A percentile compares a stretch with the other conserved stretches of the same genome.
phyloP scores from a whole-genome alignment of 53 echinoderm and acorn worm species.

The Stichopus horrens region DNA sequence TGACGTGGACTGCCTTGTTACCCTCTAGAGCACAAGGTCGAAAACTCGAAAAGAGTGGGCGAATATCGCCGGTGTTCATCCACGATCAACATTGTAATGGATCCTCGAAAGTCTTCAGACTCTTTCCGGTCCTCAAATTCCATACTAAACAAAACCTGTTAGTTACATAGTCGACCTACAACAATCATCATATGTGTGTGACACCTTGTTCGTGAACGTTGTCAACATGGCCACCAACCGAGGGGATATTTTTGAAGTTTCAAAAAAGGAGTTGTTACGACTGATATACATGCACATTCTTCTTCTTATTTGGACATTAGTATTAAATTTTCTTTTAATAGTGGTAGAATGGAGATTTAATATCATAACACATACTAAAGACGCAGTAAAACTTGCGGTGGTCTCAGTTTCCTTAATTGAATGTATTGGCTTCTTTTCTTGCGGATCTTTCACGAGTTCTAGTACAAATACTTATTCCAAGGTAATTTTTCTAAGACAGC shows the following conservation, averaged over 20 bases:
- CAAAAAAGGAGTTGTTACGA: background rate
- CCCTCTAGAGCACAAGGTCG: no score
- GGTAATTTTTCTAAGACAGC: background rate
- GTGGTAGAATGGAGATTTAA: conserved; percentile 50
- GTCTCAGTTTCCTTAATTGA: conserved; percentile 42
- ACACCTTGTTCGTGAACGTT: background rate
- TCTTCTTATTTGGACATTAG: conserved; percentile 29
- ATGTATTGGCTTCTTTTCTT: conserved; percentile 30
- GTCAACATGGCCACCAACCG: conserved; percentile 28
- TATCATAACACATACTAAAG: conserved; percentile 47
- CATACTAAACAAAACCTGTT: no score
- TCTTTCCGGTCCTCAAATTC: no score
- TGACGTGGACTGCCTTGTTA: no score
- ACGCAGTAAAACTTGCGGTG: conserved; percentile 53
- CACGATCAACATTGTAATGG: no score
- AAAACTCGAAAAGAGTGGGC: no score
- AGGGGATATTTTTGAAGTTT: conserved; percentile 7
- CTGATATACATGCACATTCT: conserved; percentile 9
- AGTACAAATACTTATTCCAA: background rate
- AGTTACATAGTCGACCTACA: no score
- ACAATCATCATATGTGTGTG: no score
- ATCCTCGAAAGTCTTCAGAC: no score
- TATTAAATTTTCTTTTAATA: conserved; percentile 43
- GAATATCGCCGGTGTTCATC: no score
- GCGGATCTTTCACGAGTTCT: background rate